Percentiles rank a stretch among this genome's conserved stretches.
These are phyloP conservation scores for Teleopsis dalmanni DNA, from an alignment of 1,140 invertebrate species.

Conservation along the genomic window DNA sequence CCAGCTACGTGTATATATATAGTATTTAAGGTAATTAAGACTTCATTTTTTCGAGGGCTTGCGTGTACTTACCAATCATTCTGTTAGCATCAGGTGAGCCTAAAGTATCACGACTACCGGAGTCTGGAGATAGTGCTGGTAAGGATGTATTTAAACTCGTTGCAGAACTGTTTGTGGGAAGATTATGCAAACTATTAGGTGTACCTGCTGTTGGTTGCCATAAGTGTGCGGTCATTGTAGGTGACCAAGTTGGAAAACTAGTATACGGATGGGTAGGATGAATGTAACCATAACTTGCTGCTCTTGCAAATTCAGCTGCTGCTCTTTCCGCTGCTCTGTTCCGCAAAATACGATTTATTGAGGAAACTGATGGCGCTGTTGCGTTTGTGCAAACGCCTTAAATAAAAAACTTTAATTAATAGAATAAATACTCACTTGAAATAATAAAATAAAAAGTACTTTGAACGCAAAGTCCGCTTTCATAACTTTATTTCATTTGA, in stretches of 20 bases:
- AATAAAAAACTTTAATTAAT: background rate
- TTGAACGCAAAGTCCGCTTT: no score
- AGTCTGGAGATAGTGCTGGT: constrained; percentile 21
- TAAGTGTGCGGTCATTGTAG: constrained; percentile 18
- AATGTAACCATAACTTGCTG: constrained; percentile 81
- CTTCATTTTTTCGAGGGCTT: no score
- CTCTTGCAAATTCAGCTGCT: constrained; percentile 84
- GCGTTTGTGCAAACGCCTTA: constrained; percentile 77
- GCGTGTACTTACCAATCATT: constrained; percentile 32
- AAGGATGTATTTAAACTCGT: background rate
- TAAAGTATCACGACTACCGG: constrained; percentile 32
- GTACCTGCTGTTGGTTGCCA: constrained; percentile 26
- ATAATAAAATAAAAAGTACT: no score
- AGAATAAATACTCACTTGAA: no score
- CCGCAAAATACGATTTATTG: constrained; percentile 84
- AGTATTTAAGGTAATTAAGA: no score
- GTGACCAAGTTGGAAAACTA: constrained; percentile 47
- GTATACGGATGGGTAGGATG: constrained; percentile 63
- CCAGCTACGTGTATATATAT: no score
- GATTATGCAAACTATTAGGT: background rate
- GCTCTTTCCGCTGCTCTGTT: constrained; percentile 89
- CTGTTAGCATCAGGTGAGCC: constrained; percentile 35
- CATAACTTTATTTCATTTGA: no score
- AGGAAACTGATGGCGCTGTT: constrained; percentile 82
- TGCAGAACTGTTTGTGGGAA: background rate